phyloP scores from a whole-genome alignment of 2,797 vertebrate genomes.

The Enteromius paludinosus region DNA sequence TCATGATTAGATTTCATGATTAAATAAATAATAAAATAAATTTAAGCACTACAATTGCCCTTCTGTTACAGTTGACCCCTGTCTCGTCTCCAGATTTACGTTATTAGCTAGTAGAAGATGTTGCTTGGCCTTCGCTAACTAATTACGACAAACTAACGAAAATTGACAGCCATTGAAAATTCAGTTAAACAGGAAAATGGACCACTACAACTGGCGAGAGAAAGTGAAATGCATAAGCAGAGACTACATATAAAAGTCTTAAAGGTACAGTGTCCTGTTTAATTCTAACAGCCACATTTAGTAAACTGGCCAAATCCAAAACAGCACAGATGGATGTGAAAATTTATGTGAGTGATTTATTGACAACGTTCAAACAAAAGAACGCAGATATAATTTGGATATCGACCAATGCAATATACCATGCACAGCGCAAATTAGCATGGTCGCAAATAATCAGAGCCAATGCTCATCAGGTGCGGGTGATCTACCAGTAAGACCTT shows the following conservation, averaged over 20 bases:
- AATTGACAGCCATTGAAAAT: conserved; percentile 30
- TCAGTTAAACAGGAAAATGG: conserved; percentile 9
- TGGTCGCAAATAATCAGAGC: background rate
- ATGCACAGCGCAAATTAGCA: background rate
- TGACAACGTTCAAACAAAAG: background rate
- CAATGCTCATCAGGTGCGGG: too few relatives aligned
- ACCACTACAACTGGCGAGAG: background rate
- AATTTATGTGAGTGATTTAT: background rate
- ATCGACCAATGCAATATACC: background rate
- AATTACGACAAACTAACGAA: conserved; percentile 28
- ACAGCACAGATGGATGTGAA: background rate
- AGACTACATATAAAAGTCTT: background rate
- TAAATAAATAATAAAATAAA: background rate
- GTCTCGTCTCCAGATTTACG: background rate
- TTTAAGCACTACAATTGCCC: background rate
- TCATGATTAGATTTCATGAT: too few relatives aligned
- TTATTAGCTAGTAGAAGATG: conserved; percentile 31
- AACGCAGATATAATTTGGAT: background rate
- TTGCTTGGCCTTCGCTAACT: conserved; percentile 42
- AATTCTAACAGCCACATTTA: background rate
- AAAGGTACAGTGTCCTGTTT: background rate
- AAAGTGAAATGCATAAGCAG: background rate
- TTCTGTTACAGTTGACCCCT: background rate
- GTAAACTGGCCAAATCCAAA: background rate
- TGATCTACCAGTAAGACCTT: too few relatives aligned